These are phyloP conservation scores for Plecturocebus donacophilus DNA, from an alignment of 2,113 vertebrate genomes.

Conservation along the genomic window DNA sequence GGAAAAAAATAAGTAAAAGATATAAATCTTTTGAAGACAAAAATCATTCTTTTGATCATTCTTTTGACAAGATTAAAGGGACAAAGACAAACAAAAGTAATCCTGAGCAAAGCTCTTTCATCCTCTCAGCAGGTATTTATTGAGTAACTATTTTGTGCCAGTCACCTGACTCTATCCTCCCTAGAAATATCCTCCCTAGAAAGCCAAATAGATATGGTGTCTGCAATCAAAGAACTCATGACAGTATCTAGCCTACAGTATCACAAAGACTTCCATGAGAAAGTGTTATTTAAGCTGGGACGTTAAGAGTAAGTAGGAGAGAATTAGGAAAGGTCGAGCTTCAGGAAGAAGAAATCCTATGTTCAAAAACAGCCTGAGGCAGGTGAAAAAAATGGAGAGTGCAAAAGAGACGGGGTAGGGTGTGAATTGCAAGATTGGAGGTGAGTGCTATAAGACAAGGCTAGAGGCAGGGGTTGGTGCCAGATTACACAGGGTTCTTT, in stretches of 20 bases:
- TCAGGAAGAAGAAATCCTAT: not conserved
- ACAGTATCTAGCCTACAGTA: not conserved
- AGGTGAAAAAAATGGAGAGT: not conserved
- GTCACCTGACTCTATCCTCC: not conserved
- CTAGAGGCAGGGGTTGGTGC: not conserved
- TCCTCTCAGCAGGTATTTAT: not conserved
- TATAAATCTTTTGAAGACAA: not conserved
- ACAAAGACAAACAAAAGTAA: not conserved
- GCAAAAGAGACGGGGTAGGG: not conserved
- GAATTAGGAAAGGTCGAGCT: not conserved
- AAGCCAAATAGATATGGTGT: not conserved
- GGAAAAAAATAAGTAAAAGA: slow-evolving; percentile 35
- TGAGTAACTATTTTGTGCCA: not conserved
- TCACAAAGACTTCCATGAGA: not conserved
- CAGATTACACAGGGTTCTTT: not conserved
- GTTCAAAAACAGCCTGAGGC: not conserved
- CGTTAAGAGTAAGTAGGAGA: not conserved
- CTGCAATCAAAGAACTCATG: not conserved
- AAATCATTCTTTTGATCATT: not conserved
- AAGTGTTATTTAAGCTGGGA: not conserved
- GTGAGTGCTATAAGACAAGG: not conserved
- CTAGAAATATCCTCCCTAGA: not conserved
- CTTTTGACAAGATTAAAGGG: not conserved
- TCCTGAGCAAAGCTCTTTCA: not conserved
- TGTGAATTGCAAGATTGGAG: not conserved